Conservation (phyloP, 2,113 vertebrate species). For the Odobenus rosmarus region DNA sequence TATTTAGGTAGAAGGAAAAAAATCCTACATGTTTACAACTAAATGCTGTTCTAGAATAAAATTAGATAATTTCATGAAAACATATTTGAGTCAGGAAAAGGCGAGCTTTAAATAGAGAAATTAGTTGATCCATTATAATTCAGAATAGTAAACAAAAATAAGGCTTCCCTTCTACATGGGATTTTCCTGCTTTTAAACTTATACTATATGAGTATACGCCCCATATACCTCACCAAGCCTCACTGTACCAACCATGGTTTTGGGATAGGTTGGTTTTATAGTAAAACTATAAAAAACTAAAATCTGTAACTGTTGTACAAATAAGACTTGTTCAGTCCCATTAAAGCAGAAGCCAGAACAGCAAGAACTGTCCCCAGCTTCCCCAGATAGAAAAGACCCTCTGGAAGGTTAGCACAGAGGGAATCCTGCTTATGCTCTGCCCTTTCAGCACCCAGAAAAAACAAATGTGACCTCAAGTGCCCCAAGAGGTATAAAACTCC, state of each 20-base stretch:
- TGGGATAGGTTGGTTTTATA: background rate
- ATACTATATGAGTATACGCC: background rate
- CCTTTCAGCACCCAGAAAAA: background rate
- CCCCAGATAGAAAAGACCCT: background rate
- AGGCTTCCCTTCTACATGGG: background rate
- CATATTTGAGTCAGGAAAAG: background rate
- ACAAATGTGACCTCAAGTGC: background rate
- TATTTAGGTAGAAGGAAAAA: background rate
- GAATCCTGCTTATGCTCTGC: background rate
- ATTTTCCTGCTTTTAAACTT: background rate
- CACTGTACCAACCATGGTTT: background rate
- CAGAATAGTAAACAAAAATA: background rate
- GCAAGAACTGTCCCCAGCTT: background rate
- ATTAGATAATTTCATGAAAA: background rate
- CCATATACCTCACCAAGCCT: background rate
- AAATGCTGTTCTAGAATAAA: background rate
- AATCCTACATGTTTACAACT: slow-evolving; percentile 1
- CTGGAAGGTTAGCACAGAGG: background rate
- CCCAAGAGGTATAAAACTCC: background rate
- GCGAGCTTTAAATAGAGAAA: background rate
- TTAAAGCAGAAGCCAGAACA: background rate
- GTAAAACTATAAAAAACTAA: background rate
- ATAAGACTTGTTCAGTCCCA: background rate
- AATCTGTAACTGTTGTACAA: background rate
- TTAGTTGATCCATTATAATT: background rate